Percentiles rank a stretch among this genome's conserved stretches.
phyloP scores from a whole-genome alignment of 2,888 invertebrate genomes.

The Acanthopleura granulata region DNA sequence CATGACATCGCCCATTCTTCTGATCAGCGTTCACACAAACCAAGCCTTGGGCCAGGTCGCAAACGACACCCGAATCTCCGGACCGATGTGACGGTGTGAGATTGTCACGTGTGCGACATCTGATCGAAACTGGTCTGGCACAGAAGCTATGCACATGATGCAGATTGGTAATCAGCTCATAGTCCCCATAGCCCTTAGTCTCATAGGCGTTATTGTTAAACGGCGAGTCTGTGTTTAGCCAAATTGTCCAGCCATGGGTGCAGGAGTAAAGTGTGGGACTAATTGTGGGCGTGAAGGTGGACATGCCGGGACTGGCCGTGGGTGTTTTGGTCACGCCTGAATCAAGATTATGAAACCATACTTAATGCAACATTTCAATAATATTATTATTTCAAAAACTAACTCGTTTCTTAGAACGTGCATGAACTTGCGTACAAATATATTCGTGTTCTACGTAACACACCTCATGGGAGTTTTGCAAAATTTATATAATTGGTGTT shows the following conservation, averaged over 20 bases:
- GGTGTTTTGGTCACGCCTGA: too few relatives aligned
- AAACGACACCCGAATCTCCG: slow-evolving; percentile 52
- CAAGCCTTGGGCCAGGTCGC: slow-evolving; percentile 54
- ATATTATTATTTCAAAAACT: too few relatives aligned
- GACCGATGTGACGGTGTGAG: slow-evolving; percentile 37
- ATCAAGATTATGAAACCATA: too few relatives aligned
- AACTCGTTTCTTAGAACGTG: too few relatives aligned
- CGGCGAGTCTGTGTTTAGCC: slow-evolving; percentile 50
- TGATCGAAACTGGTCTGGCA: slow-evolving; percentile 40
- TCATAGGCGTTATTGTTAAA: slow-evolving; percentile 31
- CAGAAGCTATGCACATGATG: slow-evolving; percentile 51
- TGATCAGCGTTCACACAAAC: slow-evolving; percentile 57
- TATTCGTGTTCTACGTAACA: too few relatives aligned
- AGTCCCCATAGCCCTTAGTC: slow-evolving; percentile 40
- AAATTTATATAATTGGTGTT: too few relatives aligned
- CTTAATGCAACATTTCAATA: too few relatives aligned
- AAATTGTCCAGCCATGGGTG: slow-evolving; percentile 45
- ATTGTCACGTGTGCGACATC: slow-evolving; percentile 45
- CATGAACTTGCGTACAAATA: too few relatives aligned
- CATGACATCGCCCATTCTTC: slow-evolving; percentile 74
- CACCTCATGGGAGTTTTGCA: too few relatives aligned
- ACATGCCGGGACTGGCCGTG: too few relatives aligned
- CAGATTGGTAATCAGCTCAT: slow-evolving; percentile 42
- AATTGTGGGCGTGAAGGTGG: too few relatives aligned
- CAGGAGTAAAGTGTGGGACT: slow-evolving; percentile 38